Evolutionary conservation across 2,113 vertebrate genomes (phyloP).

Genomic region (Rhombomys opimus): DNA sequence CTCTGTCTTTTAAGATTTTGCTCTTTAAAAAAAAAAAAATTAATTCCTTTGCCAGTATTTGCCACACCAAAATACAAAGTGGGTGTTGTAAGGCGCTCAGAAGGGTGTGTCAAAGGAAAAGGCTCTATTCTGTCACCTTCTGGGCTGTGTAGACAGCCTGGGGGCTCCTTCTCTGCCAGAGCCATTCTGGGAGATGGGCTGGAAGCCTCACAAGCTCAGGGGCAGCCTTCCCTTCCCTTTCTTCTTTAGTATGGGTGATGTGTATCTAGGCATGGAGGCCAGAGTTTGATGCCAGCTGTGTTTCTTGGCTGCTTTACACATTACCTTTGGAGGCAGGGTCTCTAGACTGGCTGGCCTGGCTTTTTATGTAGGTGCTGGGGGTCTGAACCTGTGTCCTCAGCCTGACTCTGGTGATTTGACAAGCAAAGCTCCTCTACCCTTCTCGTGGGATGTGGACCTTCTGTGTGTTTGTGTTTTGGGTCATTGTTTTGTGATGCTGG

Average conservation of each 20-base stretch:
- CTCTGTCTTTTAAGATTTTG: constrained; percentile 57
- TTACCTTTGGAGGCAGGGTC: neutral
- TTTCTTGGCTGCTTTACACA: neutral
- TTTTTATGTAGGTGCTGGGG: neutral
- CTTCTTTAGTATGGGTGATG: neutral
- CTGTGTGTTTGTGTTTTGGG: neutral
- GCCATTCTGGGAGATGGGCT: neutral
- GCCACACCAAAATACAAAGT: constrained; percentile 74
- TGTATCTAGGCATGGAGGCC: neutral
- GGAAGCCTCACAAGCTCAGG: neutral
- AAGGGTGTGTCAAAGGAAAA: constrained; percentile 48
- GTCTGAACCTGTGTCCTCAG: neutral
- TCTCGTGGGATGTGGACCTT: neutral
- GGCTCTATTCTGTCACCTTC: neutral
- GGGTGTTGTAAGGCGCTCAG: constrained; percentile 57
- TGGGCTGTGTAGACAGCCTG: neutral
- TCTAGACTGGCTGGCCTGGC: neutral
- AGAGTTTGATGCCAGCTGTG: neutral
- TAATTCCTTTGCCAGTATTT: constrained; percentile 63
- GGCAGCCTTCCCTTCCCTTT: neutral
- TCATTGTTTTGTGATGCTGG: neutral
- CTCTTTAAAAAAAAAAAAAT: neutral
- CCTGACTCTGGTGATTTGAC: neutral
- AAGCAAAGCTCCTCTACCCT: neutral
- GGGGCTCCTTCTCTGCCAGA: neutral